Conservation (phyloP, 2,113 vertebrate species). For the Pomatostomus ruficeps region DNA sequence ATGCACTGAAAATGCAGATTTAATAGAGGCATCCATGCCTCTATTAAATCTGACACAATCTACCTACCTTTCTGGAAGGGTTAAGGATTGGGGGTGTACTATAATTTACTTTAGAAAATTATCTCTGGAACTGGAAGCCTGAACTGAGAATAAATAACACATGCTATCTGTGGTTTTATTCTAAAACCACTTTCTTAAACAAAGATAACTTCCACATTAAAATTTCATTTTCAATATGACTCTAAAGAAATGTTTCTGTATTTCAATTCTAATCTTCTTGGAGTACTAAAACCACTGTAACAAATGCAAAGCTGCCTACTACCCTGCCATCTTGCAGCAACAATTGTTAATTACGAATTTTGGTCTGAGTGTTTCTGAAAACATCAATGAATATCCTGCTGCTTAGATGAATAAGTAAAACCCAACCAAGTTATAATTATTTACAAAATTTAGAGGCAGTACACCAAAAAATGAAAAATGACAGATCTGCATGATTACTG, state of each 20-base stretch:
- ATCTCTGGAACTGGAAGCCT: not conserved
- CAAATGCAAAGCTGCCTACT: not conserved
- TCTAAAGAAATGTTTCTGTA: not conserved
- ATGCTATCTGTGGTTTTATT: not conserved
- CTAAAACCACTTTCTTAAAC: not conserved
- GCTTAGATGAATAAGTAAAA: conserved; percentile 25
- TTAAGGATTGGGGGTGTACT: not conserved
- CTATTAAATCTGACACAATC: no score
- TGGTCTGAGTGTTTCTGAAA: not conserved
- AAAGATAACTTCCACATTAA: not conserved
- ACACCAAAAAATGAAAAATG: conserved; percentile 37
- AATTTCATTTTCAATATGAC: not conserved
- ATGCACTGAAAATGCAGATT: not conserved
- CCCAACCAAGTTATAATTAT: conserved; percentile 7
- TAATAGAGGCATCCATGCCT: not conserved
- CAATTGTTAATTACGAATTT: not conserved
- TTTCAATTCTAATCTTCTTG: not conserved
- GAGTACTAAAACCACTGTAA: not conserved
- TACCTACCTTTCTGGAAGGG: not conserved
- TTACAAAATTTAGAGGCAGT: conserved; percentile 1
- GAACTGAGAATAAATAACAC: not conserved
- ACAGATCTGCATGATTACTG: conserved; percentile 7
- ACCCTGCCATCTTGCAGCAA: not conserved
- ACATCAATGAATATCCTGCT: conserved; percentile 7
- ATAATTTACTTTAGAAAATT: not conserved